Conservation (phyloP, 2,888 invertebrate species). For the Caenorhabditis auriculariae region DNA sequence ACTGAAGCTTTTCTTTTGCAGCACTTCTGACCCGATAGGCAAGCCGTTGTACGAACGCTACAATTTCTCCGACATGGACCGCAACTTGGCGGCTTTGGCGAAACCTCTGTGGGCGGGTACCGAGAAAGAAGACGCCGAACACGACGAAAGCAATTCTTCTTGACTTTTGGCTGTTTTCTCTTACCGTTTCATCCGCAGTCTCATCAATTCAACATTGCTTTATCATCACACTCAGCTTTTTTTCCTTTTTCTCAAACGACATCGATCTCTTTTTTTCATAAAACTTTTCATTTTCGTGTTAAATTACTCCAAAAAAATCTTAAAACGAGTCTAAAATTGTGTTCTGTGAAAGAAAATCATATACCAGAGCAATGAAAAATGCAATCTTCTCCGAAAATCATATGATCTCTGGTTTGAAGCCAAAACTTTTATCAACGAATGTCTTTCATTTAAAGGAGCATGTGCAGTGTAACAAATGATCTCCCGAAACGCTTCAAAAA, state of each 20-base stretch:
- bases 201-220: constrained; percentile 17
- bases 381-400: too few species aligned
- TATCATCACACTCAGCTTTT: constrained; percentile 10
- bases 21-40: constrained; percentile 40
- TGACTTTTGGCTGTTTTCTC: constrained; percentile 7
- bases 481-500: too few species aligned
- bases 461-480: too few species aligned
- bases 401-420: too few species aligned
- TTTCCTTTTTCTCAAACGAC: background rate
- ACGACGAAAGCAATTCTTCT: constrained; percentile 30
- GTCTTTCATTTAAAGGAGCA: too few species aligned
- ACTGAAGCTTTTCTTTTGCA: constrained; percentile 20
- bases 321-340: too few species aligned
- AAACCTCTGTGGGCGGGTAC: constrained; percentile 44
- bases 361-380: too few species aligned
- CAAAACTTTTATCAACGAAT: too few species aligned
- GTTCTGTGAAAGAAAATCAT: too few species aligned
- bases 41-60: constrained; percentile 35
- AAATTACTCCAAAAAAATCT: too few species aligned
- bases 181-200: background rate
- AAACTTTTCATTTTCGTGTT: background rate
- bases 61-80: constrained; percentile 40
- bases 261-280: background rate
- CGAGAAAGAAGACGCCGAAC: constrained; percentile 32
- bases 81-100: constrained; percentile 38